Evolutionary conservation across 2,888 invertebrate genomes (phyloP).

Genomic region (Cynaeus angustus): DNA sequence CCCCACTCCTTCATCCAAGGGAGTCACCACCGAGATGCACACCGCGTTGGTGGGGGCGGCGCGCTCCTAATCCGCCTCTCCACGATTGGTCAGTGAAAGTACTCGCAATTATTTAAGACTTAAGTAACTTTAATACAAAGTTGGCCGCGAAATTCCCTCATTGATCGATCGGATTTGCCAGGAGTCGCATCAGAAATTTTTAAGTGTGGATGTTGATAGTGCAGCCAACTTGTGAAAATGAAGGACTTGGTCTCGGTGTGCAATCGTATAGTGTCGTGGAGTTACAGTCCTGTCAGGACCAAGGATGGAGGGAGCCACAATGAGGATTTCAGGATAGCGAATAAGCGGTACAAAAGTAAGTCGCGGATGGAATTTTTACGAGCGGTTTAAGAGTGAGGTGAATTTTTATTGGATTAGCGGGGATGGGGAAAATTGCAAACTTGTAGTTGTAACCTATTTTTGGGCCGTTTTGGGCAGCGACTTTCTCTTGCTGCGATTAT

Average conservation of each 20-base stretch:
- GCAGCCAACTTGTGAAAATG: slow-evolving; percentile 59
- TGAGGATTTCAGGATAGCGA: slow-evolving; percentile 17
- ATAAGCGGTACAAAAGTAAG: slow-evolving; percentile 38
- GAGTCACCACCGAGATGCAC: slow-evolving; percentile 32
- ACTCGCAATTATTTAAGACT: slow-evolving; percentile 46
- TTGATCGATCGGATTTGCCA: slow-evolving; percentile 39
- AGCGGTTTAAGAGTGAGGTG: neutral
- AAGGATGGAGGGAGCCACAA: neutral
- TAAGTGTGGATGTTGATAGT: neutral
- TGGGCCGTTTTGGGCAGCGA: too few species aligned
- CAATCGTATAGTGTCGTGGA: slow-evolving; percentile 62
- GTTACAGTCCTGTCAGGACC: slow-evolving; percentile 64
- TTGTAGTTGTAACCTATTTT: too few species aligned
- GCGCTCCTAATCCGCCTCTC: slow-evolving; percentile 37
- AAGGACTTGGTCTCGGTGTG: slow-evolving; percentile 64
- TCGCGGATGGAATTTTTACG: neutral
- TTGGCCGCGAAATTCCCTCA: slow-evolving; percentile 45
- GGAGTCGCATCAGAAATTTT: slow-evolving; percentile 2
- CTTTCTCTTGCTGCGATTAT: too few species aligned
- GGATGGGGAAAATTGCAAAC: neutral
- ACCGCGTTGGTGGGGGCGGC: slow-evolving; percentile 27
- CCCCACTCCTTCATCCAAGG: neutral
- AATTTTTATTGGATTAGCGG: neutral
- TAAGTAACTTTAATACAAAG: slow-evolving; percentile 48
- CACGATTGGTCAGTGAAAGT: slow-evolving; percentile 51